A percentile compares a stretch with the other conserved stretches of the same genome.
phyloP scores from a whole-genome alignment of 2,797 vertebrate genomes.

The Perodicticus potto region DNA sequence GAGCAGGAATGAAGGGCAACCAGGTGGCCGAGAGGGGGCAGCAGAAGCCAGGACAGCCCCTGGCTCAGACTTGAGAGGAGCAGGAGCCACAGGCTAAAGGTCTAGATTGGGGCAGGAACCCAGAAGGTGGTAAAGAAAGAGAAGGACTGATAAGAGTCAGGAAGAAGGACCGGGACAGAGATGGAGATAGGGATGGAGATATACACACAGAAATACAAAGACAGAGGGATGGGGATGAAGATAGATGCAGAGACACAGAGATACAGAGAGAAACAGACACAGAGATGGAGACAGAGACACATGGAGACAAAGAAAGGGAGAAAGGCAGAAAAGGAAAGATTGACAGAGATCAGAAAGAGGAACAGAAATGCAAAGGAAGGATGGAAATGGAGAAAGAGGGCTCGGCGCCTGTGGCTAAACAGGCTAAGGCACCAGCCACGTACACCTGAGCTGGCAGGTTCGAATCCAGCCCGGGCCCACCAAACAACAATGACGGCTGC shows the following conservation, averaged over 20 bases:
- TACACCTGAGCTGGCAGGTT: too few species aligned
- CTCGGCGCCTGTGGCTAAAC: too few species aligned
- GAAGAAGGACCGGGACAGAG: not conserved
- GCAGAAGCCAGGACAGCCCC: constrained; percentile 78
- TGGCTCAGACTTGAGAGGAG: not conserved
- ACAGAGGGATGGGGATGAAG: not conserved
- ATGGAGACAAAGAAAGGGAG: not conserved
- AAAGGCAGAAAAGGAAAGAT: not conserved
- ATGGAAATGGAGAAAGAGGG: constrained; percentile 22
- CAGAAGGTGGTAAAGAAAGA: not conserved
- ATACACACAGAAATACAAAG: not conserved
- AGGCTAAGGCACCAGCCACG: too few species aligned
- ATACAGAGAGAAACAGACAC: not conserved
- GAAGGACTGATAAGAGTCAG: not conserved
- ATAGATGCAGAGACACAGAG: not conserved
- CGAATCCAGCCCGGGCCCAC: too few species aligned
- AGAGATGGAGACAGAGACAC: not conserved
- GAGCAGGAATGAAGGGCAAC: constrained; percentile 66
- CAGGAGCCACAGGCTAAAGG: constrained; percentile 8
- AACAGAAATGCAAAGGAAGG: not conserved
- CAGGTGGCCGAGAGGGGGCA: constrained; percentile 82
- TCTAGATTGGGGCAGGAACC: not conserved
- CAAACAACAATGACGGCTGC: too few species aligned
- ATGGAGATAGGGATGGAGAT: not conserved
- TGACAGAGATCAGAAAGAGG: not conserved